A percentile compares a stretch with the other conserved stretches of the same genome.
phyloP scores from a whole-genome alignment of 1,140 invertebrate genomes.

The Philaenus spumarius region DNA sequence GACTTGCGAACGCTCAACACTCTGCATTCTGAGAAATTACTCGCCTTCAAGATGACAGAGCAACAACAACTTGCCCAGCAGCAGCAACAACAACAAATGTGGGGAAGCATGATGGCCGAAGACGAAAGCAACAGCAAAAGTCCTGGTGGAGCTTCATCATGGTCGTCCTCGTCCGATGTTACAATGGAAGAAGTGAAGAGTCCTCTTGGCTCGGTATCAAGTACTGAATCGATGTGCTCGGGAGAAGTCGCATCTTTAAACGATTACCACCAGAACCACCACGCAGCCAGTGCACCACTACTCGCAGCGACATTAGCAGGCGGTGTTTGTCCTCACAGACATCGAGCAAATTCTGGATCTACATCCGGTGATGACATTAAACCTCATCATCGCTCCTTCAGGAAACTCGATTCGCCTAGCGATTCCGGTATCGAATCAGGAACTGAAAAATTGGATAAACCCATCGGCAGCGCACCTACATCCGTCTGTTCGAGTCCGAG shows the following conservation, averaged over 20 bases:
- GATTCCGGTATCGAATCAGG: conserved; percentile 90
- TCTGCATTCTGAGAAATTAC: conserved; percentile 89
- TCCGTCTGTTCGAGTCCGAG: conserved; percentile 78
- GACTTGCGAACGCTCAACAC: conserved; percentile 93
- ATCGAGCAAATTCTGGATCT: conserved; percentile 63
- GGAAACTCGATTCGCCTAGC: conserved; percentile 80
- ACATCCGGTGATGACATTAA: conserved; percentile 60
- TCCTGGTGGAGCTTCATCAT: conserved; percentile 49
- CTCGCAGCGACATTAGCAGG: conserved; percentile 70
- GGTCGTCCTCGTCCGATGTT: conserved; percentile 61
- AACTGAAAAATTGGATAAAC: conserved; percentile 74
- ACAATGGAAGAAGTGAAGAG: conserved; percentile 72
- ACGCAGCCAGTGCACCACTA: conserved; percentile 57
- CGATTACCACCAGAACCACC: conserved; percentile 40
- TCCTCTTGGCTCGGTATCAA: conserved; percentile 76
- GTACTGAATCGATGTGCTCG: conserved; percentile 68
- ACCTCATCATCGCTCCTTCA: conserved; percentile 54
- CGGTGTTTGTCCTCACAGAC: conserved; percentile 50
- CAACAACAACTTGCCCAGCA: conserved; percentile 62
- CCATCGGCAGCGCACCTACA: conserved; percentile 59
- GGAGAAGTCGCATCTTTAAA: conserved; percentile 54
- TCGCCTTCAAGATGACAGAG: conserved; percentile 87
- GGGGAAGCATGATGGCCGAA: conserved; percentile 37
- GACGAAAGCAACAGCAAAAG: conserved; percentile 43
- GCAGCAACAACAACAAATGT: conserved; percentile 45